Conservation (phyloP, 2,113 vertebrate genomes). For the Eulacestoma nigropectus region DNA sequence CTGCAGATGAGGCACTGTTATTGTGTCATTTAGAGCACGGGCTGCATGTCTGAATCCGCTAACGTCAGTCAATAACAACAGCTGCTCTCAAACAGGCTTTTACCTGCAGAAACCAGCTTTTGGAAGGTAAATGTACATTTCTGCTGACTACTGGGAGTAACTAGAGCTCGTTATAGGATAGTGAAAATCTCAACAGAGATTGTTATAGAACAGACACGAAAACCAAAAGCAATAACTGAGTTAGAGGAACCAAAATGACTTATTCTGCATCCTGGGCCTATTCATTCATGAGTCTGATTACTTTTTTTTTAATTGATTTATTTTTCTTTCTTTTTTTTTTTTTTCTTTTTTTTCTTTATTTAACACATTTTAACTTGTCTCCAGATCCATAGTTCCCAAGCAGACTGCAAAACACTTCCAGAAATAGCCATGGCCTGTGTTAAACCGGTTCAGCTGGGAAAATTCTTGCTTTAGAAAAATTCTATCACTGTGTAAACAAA, state of each 20-base stretch:
- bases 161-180: background rate
- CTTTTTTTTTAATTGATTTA: background rate
- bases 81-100: background rate
- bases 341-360: background rate
- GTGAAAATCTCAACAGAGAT: background rate
- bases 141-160: background rate
- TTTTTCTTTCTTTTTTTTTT: background rate
- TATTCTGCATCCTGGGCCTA: background rate
- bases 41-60: background rate
- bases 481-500: background rate
- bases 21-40: background rate
- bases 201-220: background rate
- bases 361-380: background rate
- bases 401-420: background rate
- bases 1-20: background rate
- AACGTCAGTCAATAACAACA: background rate
- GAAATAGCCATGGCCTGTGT: background rate
- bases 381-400: background rate
- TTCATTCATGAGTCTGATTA: background rate
- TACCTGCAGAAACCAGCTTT: background rate
- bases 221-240: background rate
- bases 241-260: background rate
- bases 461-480: background rate
- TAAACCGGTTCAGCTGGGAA: background rate
- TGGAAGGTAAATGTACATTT: background rate